Conservation (phyloP, 2,113 vertebrate genomes). For the Hemiscyllium ocellatum region DNA sequence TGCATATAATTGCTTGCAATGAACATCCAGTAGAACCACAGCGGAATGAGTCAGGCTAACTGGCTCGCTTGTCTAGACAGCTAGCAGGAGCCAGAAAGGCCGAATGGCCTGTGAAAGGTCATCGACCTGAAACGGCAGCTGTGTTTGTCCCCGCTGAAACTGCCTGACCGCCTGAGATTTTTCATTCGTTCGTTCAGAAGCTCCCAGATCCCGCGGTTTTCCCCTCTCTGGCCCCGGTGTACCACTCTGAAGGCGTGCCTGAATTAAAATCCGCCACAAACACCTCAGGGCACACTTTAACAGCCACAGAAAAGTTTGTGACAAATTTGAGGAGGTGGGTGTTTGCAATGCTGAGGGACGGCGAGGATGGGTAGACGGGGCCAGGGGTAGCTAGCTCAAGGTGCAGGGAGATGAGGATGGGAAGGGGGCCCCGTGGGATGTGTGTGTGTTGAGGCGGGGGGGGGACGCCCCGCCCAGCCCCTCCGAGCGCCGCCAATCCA, state of each 20-base stretch:
- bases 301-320: not conserved
- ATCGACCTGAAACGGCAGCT: not conserved
- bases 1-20: not conserved
- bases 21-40: not conserved
- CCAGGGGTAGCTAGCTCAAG: not conserved
- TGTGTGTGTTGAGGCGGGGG: too few species aligned
- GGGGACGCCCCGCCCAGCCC: rapidly evolving
- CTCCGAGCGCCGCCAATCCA: conserved; percentile 46
- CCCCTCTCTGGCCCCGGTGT: too few species aligned
- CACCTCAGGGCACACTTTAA: too few species aligned
- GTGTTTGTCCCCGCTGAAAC: not conserved
- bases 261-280: too few species aligned
- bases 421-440: not conserved
- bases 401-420: not conserved
- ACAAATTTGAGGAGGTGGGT: not conserved
- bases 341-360: not conserved
- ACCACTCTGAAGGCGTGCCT: too few species aligned
- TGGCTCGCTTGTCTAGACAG: not conserved
- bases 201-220: too few species aligned
- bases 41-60: not conserved
- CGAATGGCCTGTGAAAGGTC: not conserved
- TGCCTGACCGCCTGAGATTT: not conserved
- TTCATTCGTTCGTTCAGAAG: not conserved
- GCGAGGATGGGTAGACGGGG: not conserved
- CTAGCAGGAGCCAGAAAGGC: not conserved